Evolutionary conservation across 2,888 invertebrate genomes (phyloP).

Genomic region (Cheilosia grossa): DNA sequence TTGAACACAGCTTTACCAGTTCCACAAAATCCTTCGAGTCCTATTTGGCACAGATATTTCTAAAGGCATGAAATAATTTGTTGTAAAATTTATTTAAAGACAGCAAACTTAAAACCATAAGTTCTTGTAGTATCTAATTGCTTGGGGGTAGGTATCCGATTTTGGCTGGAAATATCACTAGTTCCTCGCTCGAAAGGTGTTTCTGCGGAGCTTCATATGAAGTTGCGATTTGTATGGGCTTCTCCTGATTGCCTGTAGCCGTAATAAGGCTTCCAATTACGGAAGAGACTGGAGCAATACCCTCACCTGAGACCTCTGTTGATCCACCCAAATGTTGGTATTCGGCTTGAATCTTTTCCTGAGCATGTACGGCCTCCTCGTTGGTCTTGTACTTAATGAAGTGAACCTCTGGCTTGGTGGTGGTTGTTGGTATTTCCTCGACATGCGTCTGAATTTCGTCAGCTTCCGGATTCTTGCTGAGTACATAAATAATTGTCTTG

Average conservation of each 20-base stretch:
- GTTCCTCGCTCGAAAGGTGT: background rate
- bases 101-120: too few relatives aligned
- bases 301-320: slow-evolving; percentile 75
- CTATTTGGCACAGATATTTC: too few relatives aligned
- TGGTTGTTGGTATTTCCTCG: slow-evolving; percentile 69
- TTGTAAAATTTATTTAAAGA: too few relatives aligned
- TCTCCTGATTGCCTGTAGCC: background rate
- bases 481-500: slow-evolving; percentile 77
- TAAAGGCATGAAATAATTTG: too few relatives aligned
- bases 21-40: too few relatives aligned
- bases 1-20: too few relatives aligned
- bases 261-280: slow-evolving; percentile 73
- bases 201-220: background rate
- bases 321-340: slow-evolving; percentile 76
- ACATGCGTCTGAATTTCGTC: slow-evolving; percentile 75
- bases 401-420: slow-evolving; percentile 76
- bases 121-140: too few relatives aligned
- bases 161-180: too few relatives aligned
- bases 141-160: too few relatives aligned
- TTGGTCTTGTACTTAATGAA: slow-evolving; percentile 77
- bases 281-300: slow-evolving; percentile 74
- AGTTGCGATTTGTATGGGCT: background rate
- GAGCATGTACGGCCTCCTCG: slow-evolving; percentile 77
- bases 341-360: slow-evolving; percentile 76
- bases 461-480: slow-evolving; percentile 76